phyloP scores from a whole-genome alignment of 2,797 vertebrate genomes.

The Danio albolineatus region DNA sequence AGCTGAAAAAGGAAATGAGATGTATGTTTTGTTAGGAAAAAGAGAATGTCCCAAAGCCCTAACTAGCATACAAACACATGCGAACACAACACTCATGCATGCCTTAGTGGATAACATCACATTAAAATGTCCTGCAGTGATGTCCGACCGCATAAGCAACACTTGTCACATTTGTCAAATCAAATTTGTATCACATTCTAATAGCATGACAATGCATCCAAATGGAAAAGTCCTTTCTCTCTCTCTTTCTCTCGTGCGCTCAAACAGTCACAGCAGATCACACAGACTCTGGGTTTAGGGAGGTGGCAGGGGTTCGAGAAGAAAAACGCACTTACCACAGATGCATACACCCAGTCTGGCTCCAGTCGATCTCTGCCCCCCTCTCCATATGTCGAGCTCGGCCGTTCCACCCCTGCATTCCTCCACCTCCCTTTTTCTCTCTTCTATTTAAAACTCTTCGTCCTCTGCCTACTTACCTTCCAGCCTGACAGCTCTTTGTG shows the following conservation, averaged over 20 bases:
- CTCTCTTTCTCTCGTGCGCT: background rate
- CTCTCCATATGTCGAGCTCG: conserved; percentile 53
- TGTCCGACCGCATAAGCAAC: conserved; percentile 73
- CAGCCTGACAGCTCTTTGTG: conserved; percentile 46
- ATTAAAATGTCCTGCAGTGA: conserved; percentile 66
- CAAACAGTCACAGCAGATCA: conserved; percentile 26
- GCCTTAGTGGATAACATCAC: conserved; percentile 58
- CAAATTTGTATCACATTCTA: conserved; percentile 62
- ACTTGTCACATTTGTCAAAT: conserved; percentile 76
- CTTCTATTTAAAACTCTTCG: conserved; percentile 63
- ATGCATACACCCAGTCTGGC: conserved; percentile 62
- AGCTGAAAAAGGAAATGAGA: background rate
- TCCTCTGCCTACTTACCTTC: conserved; percentile 56
- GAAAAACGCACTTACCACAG: conserved; percentile 71
- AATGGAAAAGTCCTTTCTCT: conserved; percentile 45
- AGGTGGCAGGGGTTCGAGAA: conserved; percentile 40
- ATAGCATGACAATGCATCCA: conserved; percentile 65
- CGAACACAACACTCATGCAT: conserved; percentile 49
- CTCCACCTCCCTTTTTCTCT: conserved; percentile 66
- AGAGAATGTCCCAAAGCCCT: conserved; percentile 9
- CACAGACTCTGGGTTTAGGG: conserved; percentile 26
- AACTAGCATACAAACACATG: conserved; percentile 34
- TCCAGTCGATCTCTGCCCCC: conserved; percentile 46
- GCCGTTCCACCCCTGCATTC: conserved; percentile 68
- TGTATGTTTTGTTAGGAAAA: background rate